Base-by-base conservation (phyloP, 1,140 invertebrate species). In the Nephila pilipes region DNA sequence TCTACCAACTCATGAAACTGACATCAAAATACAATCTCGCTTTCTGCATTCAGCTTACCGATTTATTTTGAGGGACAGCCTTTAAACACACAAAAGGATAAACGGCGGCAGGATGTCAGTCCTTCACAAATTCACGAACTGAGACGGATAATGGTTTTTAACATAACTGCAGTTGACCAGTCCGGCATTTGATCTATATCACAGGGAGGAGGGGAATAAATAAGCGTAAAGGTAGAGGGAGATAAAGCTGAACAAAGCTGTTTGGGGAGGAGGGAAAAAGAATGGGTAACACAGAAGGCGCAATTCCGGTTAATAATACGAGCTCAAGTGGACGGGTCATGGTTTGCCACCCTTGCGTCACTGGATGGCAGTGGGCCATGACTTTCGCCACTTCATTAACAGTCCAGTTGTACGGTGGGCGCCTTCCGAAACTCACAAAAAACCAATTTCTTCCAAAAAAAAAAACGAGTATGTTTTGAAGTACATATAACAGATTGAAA, bases 241-340 rank as follows among this genome's bases (percentile, higher is more conserved):
- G 55, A 91, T 91, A 63, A 46, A 46, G 90, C 36, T 46, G 75
- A 87, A 92, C 91, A 92, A 87, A 92, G 91, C 91, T 92, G 91
- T 92, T 92, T 57, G 32, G 69, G 32, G 12, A 36, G 20, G 60
- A 75, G 57, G 55, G 55, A 25, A 3, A 20, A 92, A 92, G 91
- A 92, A 92, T 87, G 91, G 65, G 91, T 92, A 92, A 87, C 81
- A 92, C 91, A 87, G 91, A 65, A 92, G 91, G 91, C 91, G 91
- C 91, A 92, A 92, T 92, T 92, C 91, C 91, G 91, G 91, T 87
- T 92, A 92, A 92, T 92, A 92, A 92, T 92, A 92, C 91, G 60
- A 54, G 25, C 81, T 38, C 8, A 32, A 83, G 46, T 79, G 75
- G 69, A 58, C 91, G 91, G 58, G 29, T 60, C 83, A 92, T 58